Percentiles rank a stretch among this genome's conserved stretches.
These are phyloP conservation scores for Eptesicus fuscus DNA, from an alignment of 2,113 vertebrate genomes.

Conservation along the genomic window DNA sequence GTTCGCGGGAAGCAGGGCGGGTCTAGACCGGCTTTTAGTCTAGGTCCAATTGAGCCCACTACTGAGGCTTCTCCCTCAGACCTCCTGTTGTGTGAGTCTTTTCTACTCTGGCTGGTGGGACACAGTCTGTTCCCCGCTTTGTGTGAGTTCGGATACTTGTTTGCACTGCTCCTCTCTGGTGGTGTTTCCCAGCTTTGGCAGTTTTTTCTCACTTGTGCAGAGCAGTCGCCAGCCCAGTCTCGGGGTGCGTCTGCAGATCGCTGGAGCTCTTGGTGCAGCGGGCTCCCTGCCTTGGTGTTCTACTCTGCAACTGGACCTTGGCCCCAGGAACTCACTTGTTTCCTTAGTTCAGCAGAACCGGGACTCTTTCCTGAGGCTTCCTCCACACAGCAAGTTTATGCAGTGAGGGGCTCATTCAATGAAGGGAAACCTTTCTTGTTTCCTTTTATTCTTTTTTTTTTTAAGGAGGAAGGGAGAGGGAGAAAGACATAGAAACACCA, in stretches of 20 bases:
- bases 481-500: too few relatives aligned
- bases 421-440: neutral
- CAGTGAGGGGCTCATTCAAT: neutral
- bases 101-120: neutral
- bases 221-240: neutral
- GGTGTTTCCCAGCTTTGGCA: neutral
- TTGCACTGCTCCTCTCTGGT: neutral
- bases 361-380: neutral
- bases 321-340: neutral
- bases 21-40: neutral
- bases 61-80: neutral
- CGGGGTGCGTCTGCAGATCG: neutral
- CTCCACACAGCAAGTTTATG: neutral
- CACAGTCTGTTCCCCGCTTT: neutral
- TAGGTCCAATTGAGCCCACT: neutral
- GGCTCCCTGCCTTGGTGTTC: neutral
- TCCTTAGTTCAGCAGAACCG: neutral
- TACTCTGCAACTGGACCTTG: neutral
- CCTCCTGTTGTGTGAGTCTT: neutral
- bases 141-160: neutral
- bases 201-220: neutral
- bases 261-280: neutral
- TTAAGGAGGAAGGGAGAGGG: too few relatives aligned
- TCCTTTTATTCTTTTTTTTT: neutral
- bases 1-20: neutral